phyloP scores from a whole-genome alignment of 2,888 invertebrate genomes.

The Heliconius ethilla region DNA sequence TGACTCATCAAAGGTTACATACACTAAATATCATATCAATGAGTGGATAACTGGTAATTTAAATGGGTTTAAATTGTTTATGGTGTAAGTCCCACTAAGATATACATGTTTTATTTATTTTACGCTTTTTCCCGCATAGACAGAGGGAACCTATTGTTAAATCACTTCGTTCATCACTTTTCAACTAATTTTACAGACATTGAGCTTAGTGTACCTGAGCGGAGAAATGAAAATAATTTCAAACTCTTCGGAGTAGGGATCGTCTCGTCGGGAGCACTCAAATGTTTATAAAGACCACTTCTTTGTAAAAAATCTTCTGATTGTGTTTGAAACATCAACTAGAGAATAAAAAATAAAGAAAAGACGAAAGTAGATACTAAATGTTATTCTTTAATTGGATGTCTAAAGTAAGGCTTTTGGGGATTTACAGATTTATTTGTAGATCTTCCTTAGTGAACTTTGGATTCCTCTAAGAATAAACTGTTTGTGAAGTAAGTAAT shows the following conservation, averaged over 20 bases:
- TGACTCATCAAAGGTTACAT: constrained; percentile 40
- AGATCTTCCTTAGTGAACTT: background rate
- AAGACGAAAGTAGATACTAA: background rate
- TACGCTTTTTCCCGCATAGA: no score
- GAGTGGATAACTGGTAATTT: background rate
- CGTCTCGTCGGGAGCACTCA: no score
- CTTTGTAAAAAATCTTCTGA: background rate
- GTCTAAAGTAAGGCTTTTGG: constrained; percentile 10
- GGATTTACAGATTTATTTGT: constrained; percentile 17
- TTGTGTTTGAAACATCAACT: constrained; percentile 4
- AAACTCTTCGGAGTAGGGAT: no score
- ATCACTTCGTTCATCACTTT: no score
- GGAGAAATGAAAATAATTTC: no score
- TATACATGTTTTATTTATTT: background rate
- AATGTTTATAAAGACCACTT: background rate
- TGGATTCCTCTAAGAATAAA: constrained; percentile 1
- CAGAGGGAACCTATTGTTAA: no score
- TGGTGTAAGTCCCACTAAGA: background rate
- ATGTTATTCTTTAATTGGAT: constrained; percentile 21
- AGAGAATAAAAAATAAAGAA: constrained; percentile 6
- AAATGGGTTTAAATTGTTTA: background rate
- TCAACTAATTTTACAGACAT: no score
- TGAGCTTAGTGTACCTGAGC: no score
- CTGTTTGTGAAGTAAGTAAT: constrained; percentile 4
- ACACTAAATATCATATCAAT: constrained; percentile 33